A percentile compares a stretch with the other conserved stretches of the same genome.
These are phyloP conservation scores for Gasteruption jaculator DNA, from an alignment of 2,888 invertebrate genomes.

Conservation along the genomic window DNA sequence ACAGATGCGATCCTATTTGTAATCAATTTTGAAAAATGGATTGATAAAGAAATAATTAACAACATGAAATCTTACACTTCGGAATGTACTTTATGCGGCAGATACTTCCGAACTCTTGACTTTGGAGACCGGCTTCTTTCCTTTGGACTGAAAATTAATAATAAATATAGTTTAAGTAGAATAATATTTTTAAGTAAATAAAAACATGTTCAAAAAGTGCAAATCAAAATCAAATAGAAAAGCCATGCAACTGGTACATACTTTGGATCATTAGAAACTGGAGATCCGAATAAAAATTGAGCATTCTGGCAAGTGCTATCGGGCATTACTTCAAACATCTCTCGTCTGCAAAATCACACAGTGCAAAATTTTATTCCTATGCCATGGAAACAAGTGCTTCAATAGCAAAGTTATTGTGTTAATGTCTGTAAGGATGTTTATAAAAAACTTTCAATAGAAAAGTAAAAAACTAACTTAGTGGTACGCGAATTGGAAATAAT, in stretches of 20 bases:
- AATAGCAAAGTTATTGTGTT: no score
- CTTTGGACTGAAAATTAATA: conserved; percentile 29
- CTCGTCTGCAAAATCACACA: conserved; percentile 56
- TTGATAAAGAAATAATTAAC: conserved; percentile 14
- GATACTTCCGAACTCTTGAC: conserved; percentile 33
- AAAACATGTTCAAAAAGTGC: conserved; percentile 2
- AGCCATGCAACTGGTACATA: conserved; percentile 49
- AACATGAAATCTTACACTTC: conserved; percentile 33
- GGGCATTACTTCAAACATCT: conserved; percentile 60
- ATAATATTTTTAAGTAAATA: conserved; percentile 8
- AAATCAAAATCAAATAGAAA: conserved; percentile 16
- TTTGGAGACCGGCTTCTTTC: conserved; percentile 34
- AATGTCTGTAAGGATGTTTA: no score
- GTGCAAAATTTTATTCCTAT: conserved; percentile 14
- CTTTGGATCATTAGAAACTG: conserved; percentile 55
- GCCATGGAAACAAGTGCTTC: no score
- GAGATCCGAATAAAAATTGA: conserved; percentile 56
- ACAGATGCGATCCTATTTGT: no score
- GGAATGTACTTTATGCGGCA: conserved; percentile 29
- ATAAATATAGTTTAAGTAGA: conserved; percentile 16
- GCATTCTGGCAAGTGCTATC: conserved; percentile 56
- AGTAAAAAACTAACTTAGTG: conserved; percentile 12
- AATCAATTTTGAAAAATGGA: conserved; percentile 1
- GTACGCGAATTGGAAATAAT: no score
- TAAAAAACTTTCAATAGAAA: no score